Base-by-base conservation (phyloP, 1,140 invertebrate species). In the Heliconius hermathena region DNA sequence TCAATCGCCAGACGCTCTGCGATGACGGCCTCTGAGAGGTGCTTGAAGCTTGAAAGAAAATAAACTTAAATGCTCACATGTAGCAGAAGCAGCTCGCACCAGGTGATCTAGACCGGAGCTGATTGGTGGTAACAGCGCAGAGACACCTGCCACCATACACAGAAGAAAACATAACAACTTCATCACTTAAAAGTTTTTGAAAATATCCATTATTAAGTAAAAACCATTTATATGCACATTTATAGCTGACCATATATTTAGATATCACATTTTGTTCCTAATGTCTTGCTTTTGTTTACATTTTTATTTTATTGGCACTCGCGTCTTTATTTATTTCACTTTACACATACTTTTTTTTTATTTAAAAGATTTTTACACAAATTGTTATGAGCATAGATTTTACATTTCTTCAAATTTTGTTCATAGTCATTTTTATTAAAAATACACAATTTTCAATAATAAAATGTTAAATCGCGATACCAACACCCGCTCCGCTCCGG, bases 31-130 rank as follows among this genome's bases (percentile, higher is more conserved):
- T 46, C 41, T 3, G 4, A 46, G 0, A 16, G 41, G 16, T 52
- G 18, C 1, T 52, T 20, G 2, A 20, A 52, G 18, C 18, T 8
- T 1, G 20, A 52, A 46, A 52, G 18, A 52, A 38, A 20, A 36
- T 71, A 52, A 22, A 33, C 3, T 41, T n/a, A 91, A 89, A n/a
- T 87, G n/a, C 54, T 57, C n/a, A 92, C 91, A 92, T 8, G 88
- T 87, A 22, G 85, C 82, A 13, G 89, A 84, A 4, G 88, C 91
- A 4, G 85, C 87, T 70, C 82, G 83, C 41, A 93, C 78, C 4
- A 93, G 87, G 22, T 89, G 84, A 11, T 87, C 88, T 36, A 91
- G 80, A 26, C 81, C 78, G 38, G 73, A 79, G 57, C 87, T 81
- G 76, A 87, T 70, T 41, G 87, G 85, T 60, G 87, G 83, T 26